Evolutionary conservation across 2,888 invertebrate species (phyloP).

Genomic region (Chydorus sphaericus): DNA sequence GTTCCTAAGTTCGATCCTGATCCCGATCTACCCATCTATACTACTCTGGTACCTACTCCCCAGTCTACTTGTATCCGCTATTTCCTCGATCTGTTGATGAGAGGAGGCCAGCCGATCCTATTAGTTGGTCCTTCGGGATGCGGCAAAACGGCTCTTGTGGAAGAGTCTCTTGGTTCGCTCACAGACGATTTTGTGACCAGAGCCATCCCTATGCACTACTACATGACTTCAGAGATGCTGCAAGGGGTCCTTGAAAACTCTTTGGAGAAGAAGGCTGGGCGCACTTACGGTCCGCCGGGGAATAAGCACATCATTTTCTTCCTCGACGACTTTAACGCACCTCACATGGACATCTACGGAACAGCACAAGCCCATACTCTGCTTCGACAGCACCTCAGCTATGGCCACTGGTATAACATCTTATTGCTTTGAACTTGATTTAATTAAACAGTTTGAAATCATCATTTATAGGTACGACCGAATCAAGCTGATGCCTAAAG

Average conservation of each 20-base stretch:
- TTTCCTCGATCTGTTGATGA: conserved; percentile 79
- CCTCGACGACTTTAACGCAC: conserved; percentile 97
- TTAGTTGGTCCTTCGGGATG: conserved; percentile 72
- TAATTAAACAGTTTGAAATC: no score
- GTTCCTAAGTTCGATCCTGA: conserved; percentile 83
- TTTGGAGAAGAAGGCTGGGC: conserved; percentile 87
- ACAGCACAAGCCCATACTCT: conserved; percentile 93
- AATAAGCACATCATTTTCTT: conserved; percentile 87
- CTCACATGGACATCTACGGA: conserved; percentile 84
- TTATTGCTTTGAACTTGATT: background rate
- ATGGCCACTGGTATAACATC: conserved; percentile 60
- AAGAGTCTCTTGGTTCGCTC: conserved; percentile 60
- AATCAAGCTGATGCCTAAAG: conserved; percentile 71
- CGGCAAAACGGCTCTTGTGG: conserved; percentile 86
- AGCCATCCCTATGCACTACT: conserved; percentile 91
- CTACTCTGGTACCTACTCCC: conserved; percentile 78
- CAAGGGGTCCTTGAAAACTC: conserved; percentile 88
- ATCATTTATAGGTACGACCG: conserved; percentile 50
- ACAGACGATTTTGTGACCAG: conserved; percentile 75
- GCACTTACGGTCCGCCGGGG: conserved; percentile 91
- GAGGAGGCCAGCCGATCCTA: conserved; percentile 81
- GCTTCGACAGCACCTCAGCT: conserved; percentile 88
- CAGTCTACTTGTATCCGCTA: conserved; percentile 81
- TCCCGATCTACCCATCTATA: conserved; percentile 78
- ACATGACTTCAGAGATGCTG: conserved; percentile 85